phyloP scores from a whole-genome alignment of 2,797 vertebrate genomes.

The Cynopterus sphinx region DNA sequence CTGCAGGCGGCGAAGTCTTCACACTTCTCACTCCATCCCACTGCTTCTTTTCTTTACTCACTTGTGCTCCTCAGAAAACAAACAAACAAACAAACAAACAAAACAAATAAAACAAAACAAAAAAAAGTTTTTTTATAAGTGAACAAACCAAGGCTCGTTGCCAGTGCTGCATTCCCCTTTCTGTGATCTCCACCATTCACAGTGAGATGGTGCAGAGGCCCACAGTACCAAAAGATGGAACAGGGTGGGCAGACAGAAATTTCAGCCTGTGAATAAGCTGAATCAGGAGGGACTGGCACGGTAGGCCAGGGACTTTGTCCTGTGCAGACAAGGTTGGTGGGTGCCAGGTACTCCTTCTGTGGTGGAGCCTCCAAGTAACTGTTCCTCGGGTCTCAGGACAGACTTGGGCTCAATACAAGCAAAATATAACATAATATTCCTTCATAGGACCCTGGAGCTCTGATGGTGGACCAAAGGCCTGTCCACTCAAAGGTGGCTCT shows the following conservation, averaged over 20 bases:
- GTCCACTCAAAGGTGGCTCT: background rate
- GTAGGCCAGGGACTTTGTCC: background rate
- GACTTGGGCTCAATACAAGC: background rate
- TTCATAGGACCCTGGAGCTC: background rate
- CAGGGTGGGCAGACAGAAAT: background rate
- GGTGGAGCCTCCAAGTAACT: background rate
- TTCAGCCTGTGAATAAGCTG: background rate
- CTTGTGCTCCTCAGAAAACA: background rate
- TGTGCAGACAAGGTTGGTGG: background rate
- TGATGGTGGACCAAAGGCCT: background rate
- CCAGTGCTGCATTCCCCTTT: background rate
- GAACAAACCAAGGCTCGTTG: background rate
- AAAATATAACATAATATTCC: background rate
- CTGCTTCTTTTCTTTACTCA: background rate
- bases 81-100: too few species aligned
- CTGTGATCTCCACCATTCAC: too few species aligned
- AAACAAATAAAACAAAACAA: too few species aligned
- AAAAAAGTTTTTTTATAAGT: background rate
- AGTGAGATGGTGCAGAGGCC: background rate
- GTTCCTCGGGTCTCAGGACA: background rate
- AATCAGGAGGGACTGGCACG: background rate
- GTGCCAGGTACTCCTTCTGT: background rate
- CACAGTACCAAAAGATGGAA: background rate
- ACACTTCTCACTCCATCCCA: background rate
- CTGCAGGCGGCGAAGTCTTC: background rate